phyloP scores from a whole-genome alignment of 2,797 vertebrate genomes.

The Clarias fuscus region DNA sequence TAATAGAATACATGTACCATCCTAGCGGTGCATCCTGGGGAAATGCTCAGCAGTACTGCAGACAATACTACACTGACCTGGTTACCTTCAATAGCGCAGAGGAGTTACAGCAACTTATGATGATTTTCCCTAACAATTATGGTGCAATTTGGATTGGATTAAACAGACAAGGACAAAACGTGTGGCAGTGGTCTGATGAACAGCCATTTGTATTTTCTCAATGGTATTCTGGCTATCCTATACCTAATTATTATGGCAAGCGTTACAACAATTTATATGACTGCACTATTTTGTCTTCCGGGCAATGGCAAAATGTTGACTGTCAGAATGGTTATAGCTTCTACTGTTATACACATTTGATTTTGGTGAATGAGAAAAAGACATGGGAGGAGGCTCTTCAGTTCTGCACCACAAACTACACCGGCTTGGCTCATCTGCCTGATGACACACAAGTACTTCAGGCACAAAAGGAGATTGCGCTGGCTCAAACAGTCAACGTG shows the following conservation, averaged over 20 bases:
- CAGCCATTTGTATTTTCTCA: no score
- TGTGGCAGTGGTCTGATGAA: no score
- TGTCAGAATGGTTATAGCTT: neutral
- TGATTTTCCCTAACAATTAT: no score
- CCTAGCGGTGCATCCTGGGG: neutral
- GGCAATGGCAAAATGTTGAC: no score
- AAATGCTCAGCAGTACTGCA: neutral
- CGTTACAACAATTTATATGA: no score
- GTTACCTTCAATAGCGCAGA: neutral
- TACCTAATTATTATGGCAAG: no score
- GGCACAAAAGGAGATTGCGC: neutral
- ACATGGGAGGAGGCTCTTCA: slow-evolving; percentile 40
- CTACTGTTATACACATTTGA: neutral
- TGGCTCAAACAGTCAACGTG: slow-evolving; percentile 23
- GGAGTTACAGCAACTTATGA: neutral
- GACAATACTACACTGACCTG: neutral
- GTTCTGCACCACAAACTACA: slow-evolving; percentile 32
- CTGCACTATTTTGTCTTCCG: no score
- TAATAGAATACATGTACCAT: no score
- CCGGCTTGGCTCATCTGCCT: slow-evolving; percentile 19
- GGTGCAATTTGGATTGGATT: no score
- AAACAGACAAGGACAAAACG: no score
- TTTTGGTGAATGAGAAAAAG: slow-evolving; percentile 15
- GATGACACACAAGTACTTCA: neutral
- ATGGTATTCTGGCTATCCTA: no score